phyloP scores from a whole-genome alignment of 53 echinoderm and acorn worm species.

The Zoroaster sp. region DNA sequence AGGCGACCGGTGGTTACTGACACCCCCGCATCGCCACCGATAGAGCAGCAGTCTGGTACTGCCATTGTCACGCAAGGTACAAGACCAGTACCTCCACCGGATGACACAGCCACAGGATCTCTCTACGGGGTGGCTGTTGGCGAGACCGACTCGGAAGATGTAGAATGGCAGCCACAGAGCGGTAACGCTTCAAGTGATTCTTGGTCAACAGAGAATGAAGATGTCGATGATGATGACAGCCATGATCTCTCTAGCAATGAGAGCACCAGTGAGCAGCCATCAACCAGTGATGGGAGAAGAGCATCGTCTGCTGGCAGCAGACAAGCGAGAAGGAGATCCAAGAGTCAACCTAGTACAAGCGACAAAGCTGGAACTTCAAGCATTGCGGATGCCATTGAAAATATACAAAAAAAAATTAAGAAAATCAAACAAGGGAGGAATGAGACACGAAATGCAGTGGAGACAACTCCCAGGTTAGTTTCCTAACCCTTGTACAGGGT shows the following conservation, averaged over 20 bases:
- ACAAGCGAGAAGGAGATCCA: background rate
- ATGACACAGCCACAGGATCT: background rate
- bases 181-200: background rate
- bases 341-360: no score
- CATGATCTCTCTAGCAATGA: background rate
- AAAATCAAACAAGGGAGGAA: background rate
- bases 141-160: conserved; percentile 29
- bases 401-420: background rate
- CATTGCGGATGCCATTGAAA: background rate
- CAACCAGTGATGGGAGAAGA: background rate
- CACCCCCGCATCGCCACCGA: background rate
- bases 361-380: background rate
- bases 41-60: background rate
- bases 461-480: background rate
- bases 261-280: background rate
- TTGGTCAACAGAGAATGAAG: background rate
- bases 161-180: conserved; percentile 17
- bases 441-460: background rate
- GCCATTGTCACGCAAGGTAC: background rate
- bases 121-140: conserved; percentile 24
- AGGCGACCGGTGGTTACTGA: background rate
- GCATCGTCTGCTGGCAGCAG: background rate
- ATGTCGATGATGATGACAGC: background rate
- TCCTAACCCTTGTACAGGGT: background rate
- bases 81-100: background rate